Evolutionary conservation across 2,888 invertebrate genomes (phyloP).

Genomic region (Leptopilina syphax): DNA sequence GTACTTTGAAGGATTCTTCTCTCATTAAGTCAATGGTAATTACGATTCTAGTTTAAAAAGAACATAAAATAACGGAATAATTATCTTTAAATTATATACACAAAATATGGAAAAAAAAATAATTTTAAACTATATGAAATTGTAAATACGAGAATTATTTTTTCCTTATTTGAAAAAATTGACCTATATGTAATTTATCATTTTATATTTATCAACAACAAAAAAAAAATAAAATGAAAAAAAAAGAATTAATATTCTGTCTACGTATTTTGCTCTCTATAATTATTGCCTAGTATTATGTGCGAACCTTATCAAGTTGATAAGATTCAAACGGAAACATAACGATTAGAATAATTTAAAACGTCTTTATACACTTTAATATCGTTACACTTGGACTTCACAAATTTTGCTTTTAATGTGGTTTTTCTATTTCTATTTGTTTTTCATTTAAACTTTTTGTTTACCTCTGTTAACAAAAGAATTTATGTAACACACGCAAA

Average conservation of each 20-base stretch:
- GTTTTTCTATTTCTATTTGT: too few species aligned
- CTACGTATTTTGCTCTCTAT: neutral
- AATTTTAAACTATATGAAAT: neutral
- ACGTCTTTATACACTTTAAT: neutral
- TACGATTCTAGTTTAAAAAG: neutral
- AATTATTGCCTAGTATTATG: neutral
- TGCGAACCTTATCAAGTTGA: neutral
- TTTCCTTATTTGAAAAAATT: neutral
- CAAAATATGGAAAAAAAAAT: neutral
- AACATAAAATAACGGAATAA: neutral
- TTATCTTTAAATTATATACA: neutral
- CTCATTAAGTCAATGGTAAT: neutral
- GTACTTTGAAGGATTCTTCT: neutral
- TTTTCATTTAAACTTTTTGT: too few species aligned
- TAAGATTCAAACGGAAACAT: conserved; percentile 26
- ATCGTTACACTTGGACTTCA: neutral
- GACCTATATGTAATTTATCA: neutral
- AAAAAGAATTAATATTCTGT: neutral
- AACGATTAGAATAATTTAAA: conserved; percentile 26
- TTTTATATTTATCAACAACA: neutral
- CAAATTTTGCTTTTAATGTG: neutral
- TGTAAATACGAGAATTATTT: neutral
- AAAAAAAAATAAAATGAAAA: neutral
- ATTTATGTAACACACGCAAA: too few species aligned
- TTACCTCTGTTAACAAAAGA: too few species aligned